phyloP scores from a whole-genome alignment of 2,797 vertebrate species.

The Caiman crocodilus region DNA sequence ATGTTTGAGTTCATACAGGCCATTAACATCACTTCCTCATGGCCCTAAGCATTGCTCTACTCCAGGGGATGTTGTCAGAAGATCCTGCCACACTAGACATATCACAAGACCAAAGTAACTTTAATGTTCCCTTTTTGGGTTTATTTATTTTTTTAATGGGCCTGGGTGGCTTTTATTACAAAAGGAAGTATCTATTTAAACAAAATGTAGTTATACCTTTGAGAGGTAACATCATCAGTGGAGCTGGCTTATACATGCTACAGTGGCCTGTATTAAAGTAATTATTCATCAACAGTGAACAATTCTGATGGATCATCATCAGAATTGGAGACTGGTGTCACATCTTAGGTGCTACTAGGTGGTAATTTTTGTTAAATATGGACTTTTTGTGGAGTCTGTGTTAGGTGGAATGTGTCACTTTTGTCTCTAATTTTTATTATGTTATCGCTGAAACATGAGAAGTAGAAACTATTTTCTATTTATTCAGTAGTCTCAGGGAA shows the following conservation, averaged over 20 bases:
- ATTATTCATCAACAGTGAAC: not conserved
- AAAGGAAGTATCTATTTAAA: not conserved
- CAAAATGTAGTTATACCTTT: not conserved
- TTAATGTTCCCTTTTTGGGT: not conserved
- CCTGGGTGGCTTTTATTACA: not conserved
- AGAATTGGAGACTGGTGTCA: rapidly evolving
- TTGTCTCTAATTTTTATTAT: not conserved
- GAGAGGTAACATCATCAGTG: not conserved
- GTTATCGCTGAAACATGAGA: not conserved
- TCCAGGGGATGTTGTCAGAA: rapidly evolving
- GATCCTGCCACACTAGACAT: not conserved
- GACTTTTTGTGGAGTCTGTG: not conserved
- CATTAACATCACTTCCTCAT: not conserved
- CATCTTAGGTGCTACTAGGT: rapidly evolving
- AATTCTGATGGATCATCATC: rapidly evolving
- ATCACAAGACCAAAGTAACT: rapidly evolving
- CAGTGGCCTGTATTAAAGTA: not conserved
- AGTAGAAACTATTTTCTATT: not conserved
- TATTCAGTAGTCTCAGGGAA: rapidly evolving
- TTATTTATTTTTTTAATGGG: not conserved
- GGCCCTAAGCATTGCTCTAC: rapidly evolving
- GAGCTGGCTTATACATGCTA: not conserved
- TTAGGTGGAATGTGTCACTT: not conserved
- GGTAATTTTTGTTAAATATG: not conserved
- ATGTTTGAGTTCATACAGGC: not conserved